Base-by-base conservation (phyloP, 1,140 invertebrate genomes). In the Cydia amplana region DNA sequence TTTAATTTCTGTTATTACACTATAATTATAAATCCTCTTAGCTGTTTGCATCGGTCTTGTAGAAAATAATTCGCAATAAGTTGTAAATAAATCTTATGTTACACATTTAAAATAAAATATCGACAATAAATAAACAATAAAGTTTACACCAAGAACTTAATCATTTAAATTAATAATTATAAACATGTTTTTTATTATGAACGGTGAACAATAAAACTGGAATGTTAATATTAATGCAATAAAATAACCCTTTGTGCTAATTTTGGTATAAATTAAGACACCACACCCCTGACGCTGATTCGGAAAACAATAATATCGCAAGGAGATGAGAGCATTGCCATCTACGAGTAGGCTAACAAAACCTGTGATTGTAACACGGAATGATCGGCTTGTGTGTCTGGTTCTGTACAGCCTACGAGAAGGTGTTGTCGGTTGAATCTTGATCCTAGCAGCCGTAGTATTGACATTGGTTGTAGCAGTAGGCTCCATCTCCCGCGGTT, bases 11-110 rank as follows among this genome's bases (percentile, higher is more conserved):
- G 89, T 80, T 88, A 87, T 86, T 86, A 92, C 82, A 83, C 88
- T 90, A 90, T 82, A 84, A 87, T 84, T 83, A 91, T 91, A 91
- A 90, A 87, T 87, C 85, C 85, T 89, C 88, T 85, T 84, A 85
- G 81, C 81, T 88, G 85, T 88, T 88, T 85, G 89, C 88, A 87
- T 90, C 90, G 88, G 87, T 82, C 85, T 84, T 84, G 82, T 87
- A 87, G 78, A 91, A 87, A 91, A 83, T 81, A 90, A 86, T 87
- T 85, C 84, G 87, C 83, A 88, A 87, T 91, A 90, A 91, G 78
- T 88, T 90, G 90, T 91, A 91, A 93, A 93, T 93, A 93, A 92
- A 91, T 91, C 90, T 90, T 91, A 91, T 90, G 79, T 86, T 91
- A 91, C 86, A 90, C 80, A 83, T 82, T 85, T 83, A 78, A 88